Conservation (phyloP, 2,797 vertebrate genomes). For the Oreonectes daqikongensis region DNA sequence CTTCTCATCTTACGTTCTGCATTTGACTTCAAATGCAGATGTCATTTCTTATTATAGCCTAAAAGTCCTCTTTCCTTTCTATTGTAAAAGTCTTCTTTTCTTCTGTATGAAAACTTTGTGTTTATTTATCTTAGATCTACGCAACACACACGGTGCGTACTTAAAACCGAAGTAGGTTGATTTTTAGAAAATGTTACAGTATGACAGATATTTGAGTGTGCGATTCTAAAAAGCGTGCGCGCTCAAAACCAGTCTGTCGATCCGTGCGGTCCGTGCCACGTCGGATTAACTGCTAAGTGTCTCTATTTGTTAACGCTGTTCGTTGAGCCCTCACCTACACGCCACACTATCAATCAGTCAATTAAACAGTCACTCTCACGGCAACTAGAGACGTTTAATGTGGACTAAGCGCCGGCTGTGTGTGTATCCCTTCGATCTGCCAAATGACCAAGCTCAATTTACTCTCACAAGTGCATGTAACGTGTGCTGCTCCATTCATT, state of each 20-base stretch:
- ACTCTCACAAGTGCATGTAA: slow-evolving; percentile 53
- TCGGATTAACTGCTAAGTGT: slow-evolving; percentile 78
- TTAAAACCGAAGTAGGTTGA: too few species aligned
- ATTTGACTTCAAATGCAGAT: not conserved
- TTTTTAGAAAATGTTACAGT: not conserved
- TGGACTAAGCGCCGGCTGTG: slow-evolving; percentile 50
- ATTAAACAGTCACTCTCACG: slow-evolving; percentile 79
- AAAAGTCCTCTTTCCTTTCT: too few species aligned
- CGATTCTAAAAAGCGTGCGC: slow-evolving; percentile 32
- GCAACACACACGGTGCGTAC: not conserved
- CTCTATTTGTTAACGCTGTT: slow-evolving; percentile 78
- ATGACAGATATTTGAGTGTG: not conserved
- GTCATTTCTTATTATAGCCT: too few species aligned
- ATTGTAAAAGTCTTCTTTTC: too few species aligned
- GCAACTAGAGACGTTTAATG: slow-evolving; percentile 57
- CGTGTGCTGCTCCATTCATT: slow-evolving; percentile 46
- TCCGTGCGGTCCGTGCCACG: slow-evolving; percentile 68
- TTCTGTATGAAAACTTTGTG: not conserved
- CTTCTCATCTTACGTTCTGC: not conserved
- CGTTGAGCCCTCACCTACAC: slow-evolving; percentile 74
- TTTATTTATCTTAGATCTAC: not conserved
- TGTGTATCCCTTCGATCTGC: slow-evolving; percentile 52
- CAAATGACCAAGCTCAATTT: slow-evolving; percentile 61
- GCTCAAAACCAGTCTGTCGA: slow-evolving; percentile 50
- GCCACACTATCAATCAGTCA: slow-evolving; percentile 80